A percentile compares a stretch with the other conserved stretches of the same genome.
These are phyloP conservation scores for Lathronympha strigana DNA, from an alignment of 2,888 invertebrate genomes.

Conservation along the genomic window DNA sequence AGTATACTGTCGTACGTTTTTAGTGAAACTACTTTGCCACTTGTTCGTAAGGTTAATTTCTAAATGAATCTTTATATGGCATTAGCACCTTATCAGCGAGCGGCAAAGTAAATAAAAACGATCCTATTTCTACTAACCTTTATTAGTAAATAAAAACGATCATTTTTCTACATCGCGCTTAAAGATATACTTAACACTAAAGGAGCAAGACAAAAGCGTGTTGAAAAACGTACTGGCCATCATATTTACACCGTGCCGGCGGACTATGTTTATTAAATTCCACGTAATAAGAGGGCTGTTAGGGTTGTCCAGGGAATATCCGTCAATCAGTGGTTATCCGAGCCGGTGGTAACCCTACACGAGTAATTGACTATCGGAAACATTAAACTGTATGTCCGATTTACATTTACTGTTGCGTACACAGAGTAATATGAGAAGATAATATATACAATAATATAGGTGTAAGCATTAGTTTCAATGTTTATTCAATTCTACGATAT, in stretches of 20 bases:
- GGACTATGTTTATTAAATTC: conserved; percentile 74
- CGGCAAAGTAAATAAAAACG: too few species aligned
- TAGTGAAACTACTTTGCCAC: too few species aligned
- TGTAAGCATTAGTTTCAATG: not conserved
- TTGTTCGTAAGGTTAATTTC: too few species aligned
- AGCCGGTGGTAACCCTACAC: conserved; percentile 53
- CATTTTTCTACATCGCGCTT: too few species aligned
- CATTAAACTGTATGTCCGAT: conserved; percentile 16
- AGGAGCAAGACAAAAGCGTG: too few species aligned
- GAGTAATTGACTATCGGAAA: conserved; percentile 35
- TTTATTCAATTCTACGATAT: not conserved
- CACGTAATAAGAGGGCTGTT: conserved; percentile 69
- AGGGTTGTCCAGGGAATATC: conserved; percentile 71
- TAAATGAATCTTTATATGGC: too few species aligned
- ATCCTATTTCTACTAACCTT: too few species aligned
- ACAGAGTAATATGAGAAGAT: conserved; percentile 15
- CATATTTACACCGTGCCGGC: conserved; percentile 54
- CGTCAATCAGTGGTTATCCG: conserved; percentile 72
- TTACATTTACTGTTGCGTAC: conserved; percentile 5
- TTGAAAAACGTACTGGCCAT: not conserved
- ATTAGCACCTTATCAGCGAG: too few species aligned
- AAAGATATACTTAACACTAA: not conserved
- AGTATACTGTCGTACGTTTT: too few species aligned
- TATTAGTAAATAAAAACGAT: too few species aligned
- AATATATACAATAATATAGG: not conserved